Evolutionary conservation across 2,888 invertebrate species (phyloP), one percentile per base, ranked within the genome.

Genomic region (Alcis repandata): DNA sequence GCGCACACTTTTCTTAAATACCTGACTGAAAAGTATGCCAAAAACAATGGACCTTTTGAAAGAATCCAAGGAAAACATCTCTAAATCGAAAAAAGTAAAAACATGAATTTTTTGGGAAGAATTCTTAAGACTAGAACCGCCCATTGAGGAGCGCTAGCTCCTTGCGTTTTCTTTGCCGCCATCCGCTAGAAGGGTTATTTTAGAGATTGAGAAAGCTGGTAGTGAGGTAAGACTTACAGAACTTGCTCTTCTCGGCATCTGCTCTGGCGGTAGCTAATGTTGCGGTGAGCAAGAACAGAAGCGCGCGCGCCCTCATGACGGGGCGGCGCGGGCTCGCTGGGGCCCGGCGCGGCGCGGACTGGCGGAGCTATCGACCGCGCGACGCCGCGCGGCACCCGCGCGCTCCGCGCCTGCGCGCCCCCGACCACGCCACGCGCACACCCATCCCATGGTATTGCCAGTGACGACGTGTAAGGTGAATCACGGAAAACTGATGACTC

Each of bases 191-290:
- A 10, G 2, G 15, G 38, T 19, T 0, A 33, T 4, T 27, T 27
- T 38, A 32, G 38, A 32, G 4, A 27, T 41, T 19, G 40, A 52
- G 46, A 63, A 54, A 41, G 11, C n/a, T 52, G 36, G 10, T 9
- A 57, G 52, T 1, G 19, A 58, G 45, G 58, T 59, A 72, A 63
- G 67, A 93, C 94, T 93, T 84, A 94, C 94, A 94, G 89, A 94
- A 94, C 80, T 93, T 94, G 88, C 93, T 94, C 80, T 93, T 93
- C 88, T 94, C 94, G 64, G 92, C 93, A 82, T 87, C 79, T 80
- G 78, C 70, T 75, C 79, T 79, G 69, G 82, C 78, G 73, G 87
- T 84, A 71, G 89, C 83, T 70, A 89, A 46, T 15, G 49, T 77
- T 79, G 87, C 87, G 81, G 79, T 79, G 72, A 84, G 82, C 82